Conservation (phyloP, 2,113 vertebrate genomes). For the Cnemophilus loriae region DNA sequence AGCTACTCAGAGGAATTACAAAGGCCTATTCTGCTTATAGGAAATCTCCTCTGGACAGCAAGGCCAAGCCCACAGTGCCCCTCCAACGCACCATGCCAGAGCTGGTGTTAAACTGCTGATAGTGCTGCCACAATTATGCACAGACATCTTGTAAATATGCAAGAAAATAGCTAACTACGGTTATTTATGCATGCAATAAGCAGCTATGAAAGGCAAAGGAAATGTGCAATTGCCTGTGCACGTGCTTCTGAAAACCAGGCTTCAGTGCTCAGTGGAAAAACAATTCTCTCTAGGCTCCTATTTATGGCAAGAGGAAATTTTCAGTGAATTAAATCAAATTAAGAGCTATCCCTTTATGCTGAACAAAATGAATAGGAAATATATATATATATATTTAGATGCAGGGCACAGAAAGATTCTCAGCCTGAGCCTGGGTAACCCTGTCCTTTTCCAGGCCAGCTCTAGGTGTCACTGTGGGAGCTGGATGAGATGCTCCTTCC, state of each 20-base stretch:
- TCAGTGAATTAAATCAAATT: conserved; percentile 27
- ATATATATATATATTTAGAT: neutral
- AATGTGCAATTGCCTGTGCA: neutral
- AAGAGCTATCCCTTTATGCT: neutral
- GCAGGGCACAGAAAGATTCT: neutral
- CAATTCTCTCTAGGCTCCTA: conserved; percentile 12
- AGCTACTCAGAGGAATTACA: neutral
- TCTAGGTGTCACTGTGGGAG: conserved; percentile 52
- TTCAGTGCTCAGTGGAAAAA: neutral
- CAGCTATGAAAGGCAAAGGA: conserved; percentile 23
- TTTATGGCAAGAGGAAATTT: conserved; percentile 29
- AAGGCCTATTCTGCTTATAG: neutral
- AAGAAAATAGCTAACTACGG: conserved; percentile 35
- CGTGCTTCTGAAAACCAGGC: neutral
- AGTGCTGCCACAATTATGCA: neutral
- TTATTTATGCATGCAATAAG: conserved; percentile 42
- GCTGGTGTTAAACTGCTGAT: neutral
- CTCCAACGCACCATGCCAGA: neutral
- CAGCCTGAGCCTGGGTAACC: neutral
- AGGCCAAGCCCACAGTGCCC: neutral
- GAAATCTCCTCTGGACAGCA: neutral
- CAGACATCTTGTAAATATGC: conserved; percentile 18
- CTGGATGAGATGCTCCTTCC: neutral
- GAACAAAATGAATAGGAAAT: neutral
- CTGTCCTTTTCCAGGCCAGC: conserved; percentile 14